Base-by-base conservation (phyloP, 2,888 invertebrate genomes). In the Tetragonula carbonaria region DNA sequence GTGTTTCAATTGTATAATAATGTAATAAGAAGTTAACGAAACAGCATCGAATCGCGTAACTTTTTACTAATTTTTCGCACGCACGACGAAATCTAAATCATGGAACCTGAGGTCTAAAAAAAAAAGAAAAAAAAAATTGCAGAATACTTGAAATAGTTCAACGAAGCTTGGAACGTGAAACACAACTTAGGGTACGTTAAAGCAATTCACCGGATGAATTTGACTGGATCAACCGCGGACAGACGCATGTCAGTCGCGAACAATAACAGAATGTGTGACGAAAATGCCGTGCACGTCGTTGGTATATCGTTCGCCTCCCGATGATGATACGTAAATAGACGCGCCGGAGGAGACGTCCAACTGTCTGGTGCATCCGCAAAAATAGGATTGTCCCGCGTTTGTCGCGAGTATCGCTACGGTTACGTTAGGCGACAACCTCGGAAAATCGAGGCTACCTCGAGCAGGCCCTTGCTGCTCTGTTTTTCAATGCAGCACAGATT, bases 291-390 rank as follows among this genome's bases (percentile, higher is more conserved):
- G 55, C 79, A 23, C 73, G 73, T 50, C 75, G 83, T 86, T 63
- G 78, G 82, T 82, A 78, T 80, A 78, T 80, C 71, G 80, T 72
- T 80, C 33, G 85, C 80, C 78, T 78, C 86, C 65, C 74, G 85
- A 86, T 71, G 85, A 86, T 71, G 85, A 86, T 80, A 90, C 90
- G 86, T 82, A 91, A 92, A 90, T 91, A 91, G 90, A 86, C 78
- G 77, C 77, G 70, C 74, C 87, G 77, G 90, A 81, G 87, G 90
- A 91, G 93, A 91, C 93, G 93, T 93, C 93, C 92, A 93, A 93
- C 93, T 92, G 93, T 93, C 93, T 93, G 92, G 91, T 90, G 90
- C 89, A 90, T 86, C 90, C 91, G 92, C 92, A 93, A 93, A 93
- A 93, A 93, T 93, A 93, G 93, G 91, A 91, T 91, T 91, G 85